phyloP scores from a whole-genome alignment of 2,113 vertebrate genomes.

The Pelecanus crispus region DNA sequence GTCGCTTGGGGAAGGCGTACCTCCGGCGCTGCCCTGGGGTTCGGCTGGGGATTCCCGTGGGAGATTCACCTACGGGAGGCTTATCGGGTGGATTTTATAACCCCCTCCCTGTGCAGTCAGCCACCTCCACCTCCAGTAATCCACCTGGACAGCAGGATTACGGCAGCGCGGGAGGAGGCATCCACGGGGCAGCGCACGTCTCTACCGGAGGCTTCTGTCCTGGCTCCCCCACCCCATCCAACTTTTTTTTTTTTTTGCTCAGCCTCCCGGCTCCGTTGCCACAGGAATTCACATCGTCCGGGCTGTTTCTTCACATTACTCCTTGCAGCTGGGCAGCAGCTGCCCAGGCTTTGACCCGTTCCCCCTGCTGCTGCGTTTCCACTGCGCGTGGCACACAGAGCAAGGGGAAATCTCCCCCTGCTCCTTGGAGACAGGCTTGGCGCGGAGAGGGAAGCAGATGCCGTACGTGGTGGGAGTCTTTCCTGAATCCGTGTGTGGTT shows the following conservation, averaged over 20 bases:
- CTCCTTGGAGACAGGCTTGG: background rate
- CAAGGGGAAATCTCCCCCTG: background rate
- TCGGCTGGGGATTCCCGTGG: background rate
- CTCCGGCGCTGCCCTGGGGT: background rate
- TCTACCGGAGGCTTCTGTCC: background rate
- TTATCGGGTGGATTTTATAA: background rate
- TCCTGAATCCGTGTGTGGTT: accelerated
- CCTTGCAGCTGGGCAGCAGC: background rate
- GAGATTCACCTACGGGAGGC: background rate
- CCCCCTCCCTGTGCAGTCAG: background rate
- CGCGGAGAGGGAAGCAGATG: background rate
- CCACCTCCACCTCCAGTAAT: background rate
- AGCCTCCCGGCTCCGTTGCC: accelerated
- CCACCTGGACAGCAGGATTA: background rate
- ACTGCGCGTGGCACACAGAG: background rate
- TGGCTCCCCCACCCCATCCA: background rate
- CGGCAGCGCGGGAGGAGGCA: background rate
- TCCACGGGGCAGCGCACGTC: background rate
- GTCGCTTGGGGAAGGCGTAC: accelerated
- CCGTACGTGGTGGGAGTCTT: background rate
- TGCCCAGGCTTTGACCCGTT: background rate
- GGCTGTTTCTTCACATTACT: background rate
- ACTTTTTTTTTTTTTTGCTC: too few relatives aligned
- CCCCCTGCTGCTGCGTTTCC: background rate
- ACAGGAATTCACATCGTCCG: accelerated